These are phyloP conservation scores for Heterodera filipjevi DNA, from an alignment of 2,888 invertebrate genomes.

Conservation along the genomic window DNA sequence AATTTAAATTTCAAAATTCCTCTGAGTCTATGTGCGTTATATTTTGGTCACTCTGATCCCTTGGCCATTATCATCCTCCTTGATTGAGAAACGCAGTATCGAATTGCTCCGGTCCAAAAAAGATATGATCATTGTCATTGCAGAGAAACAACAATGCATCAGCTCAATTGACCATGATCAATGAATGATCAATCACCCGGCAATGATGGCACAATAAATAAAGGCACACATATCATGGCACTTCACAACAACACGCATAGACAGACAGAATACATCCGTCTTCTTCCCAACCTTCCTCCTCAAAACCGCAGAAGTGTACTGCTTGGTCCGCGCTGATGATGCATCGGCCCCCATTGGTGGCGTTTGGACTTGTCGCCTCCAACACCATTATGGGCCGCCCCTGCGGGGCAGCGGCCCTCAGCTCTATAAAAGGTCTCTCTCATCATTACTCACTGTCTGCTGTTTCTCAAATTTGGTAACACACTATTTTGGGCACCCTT, in stretches of 20 bases:
- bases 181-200: neutral
- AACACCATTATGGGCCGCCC: slow-evolving; percentile 18
- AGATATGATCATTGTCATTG: too few species aligned
- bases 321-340: slow-evolving; percentile 64
- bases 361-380: slow-evolving; percentile 32
- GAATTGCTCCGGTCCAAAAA: too few species aligned
- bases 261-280: slow-evolving; percentile 36
- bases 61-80: too few species aligned
- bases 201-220: neutral
- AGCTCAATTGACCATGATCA: too few species aligned
- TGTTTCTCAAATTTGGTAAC: too few species aligned
- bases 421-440: neutral
- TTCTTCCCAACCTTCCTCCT: slow-evolving; percentile 55
- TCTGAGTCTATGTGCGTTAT: too few species aligned
- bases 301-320: slow-evolving; percentile 63
- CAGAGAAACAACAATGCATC: too few species aligned
- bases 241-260: neutral
- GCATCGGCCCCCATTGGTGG: slow-evolving; percentile 51
- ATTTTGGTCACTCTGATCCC: too few species aligned
- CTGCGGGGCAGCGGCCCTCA: neutral
- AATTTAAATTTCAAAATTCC: too few species aligned
- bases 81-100: too few species aligned
- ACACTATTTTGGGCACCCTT: neutral
- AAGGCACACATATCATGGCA: neutral
- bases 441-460: neutral